phyloP scores from a whole-genome alignment of 2,113 vertebrate genomes.

The Carassius auratus region DNA sequence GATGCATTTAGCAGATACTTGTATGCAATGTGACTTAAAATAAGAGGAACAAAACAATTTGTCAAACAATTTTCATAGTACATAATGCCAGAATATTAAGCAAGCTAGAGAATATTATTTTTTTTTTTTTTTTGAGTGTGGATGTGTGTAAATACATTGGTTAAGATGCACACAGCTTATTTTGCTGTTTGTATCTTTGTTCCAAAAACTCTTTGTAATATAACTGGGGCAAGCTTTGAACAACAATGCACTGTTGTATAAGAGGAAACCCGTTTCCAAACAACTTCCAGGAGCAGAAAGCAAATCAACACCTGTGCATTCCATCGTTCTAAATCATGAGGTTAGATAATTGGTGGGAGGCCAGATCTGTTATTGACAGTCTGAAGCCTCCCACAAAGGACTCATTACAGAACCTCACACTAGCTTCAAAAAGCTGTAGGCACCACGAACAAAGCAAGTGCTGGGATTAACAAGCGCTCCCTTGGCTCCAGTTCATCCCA shows the following conservation, averaged over 20 bases:
- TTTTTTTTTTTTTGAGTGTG: background rate
- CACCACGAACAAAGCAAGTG: background rate
- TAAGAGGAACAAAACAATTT: too few relatives aligned
- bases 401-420: slow-evolving; percentile 29
- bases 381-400: slow-evolving; percentile 31
- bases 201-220: background rate
- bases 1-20: too few relatives aligned
- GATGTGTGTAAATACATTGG: background rate
- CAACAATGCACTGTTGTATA: background rate
- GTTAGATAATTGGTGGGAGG: background rate
- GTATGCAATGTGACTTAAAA: too few relatives aligned
- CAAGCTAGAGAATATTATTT: background rate
- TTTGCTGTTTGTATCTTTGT: background rate
- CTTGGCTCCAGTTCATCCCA: slow-evolving; percentile 15
- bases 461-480: slow-evolving; percentile 41
- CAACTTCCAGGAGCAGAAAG: background rate
- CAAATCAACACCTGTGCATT: background rate
- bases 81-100: background rate
- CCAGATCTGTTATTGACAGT: slow-evolving; percentile 14
- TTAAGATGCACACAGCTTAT: background rate
- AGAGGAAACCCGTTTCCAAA: background rate
- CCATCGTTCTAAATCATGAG: background rate
- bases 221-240: background rate
- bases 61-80: background rate
- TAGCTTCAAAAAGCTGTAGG: slow-evolving; percentile 1